These are phyloP conservation scores for Drepanosiphum platanoidis DNA, from an alignment of 2,888 invertebrate species.

Conservation along the genomic window DNA sequence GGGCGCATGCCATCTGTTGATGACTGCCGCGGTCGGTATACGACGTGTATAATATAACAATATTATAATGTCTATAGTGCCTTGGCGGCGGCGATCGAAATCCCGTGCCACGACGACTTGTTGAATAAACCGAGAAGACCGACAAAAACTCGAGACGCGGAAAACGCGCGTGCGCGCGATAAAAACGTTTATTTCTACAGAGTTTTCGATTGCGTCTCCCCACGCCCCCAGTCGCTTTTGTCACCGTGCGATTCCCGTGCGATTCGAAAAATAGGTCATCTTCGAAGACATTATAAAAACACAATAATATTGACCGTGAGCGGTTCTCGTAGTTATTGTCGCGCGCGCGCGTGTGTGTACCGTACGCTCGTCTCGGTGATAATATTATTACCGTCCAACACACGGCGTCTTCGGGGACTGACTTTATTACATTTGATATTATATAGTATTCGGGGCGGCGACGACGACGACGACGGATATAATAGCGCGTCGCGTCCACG, in stretches of 20 bases:
- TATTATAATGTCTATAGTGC: not conserved
- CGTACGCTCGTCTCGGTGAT: not conserved
- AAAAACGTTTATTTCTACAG: not conserved
- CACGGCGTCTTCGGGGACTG: not conserved
- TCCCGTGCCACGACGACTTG: conserved; percentile 44
- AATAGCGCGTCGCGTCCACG: conserved; percentile 5
- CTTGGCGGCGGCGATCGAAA: not conserved
- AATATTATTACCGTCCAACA: conserved; percentile 11
- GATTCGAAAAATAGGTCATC: not conserved
- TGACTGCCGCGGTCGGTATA: not conserved
- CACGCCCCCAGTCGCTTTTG: not conserved
- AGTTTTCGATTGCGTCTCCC: no score
- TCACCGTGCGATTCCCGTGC: not conserved
- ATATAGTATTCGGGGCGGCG: no score
- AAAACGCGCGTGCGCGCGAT: not conserved
- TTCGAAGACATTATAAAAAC: not conserved
- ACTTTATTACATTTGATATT: no score
- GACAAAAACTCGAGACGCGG: not conserved
- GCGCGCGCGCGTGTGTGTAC: not conserved
- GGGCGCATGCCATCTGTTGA: conserved; percentile 62
- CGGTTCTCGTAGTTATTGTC: no score
- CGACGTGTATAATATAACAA: not conserved
- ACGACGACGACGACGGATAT: not conserved
- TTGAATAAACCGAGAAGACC: conserved; percentile 27
- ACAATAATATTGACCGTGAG: not conserved